phyloP scores from a whole-genome alignment of 2,797 vertebrate genomes.

The Phoebastria nigripes region DNA sequence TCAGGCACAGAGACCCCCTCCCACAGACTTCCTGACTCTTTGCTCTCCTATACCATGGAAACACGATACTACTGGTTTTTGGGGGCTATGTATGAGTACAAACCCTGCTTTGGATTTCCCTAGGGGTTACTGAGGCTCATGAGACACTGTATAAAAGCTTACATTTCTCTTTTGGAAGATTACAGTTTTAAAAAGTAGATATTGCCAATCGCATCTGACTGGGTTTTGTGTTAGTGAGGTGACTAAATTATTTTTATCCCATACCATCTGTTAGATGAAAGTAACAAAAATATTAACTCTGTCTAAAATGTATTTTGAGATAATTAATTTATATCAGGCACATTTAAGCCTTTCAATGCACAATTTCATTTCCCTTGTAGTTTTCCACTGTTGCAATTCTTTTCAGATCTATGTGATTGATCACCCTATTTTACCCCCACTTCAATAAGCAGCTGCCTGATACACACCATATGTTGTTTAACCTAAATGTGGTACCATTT shows the following conservation, averaged over 20 bases:
- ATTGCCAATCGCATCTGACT: neutral
- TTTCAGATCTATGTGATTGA: neutral
- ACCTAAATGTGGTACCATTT: neutral
- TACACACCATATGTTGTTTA: conserved; percentile 28
- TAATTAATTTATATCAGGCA: neutral
- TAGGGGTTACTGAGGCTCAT: neutral
- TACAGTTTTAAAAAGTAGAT: neutral
- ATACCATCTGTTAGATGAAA: conserved; percentile 32
- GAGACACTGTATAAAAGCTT: neutral
- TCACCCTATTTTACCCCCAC: neutral
- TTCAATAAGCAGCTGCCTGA: neutral
- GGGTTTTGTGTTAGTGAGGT: neutral
- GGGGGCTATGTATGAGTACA: neutral
- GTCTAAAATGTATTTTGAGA: neutral
- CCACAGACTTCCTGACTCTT: neutral
- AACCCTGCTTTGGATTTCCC: neutral
- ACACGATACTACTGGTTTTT: neutral
- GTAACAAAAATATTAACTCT: neutral
- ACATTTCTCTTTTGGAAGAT: neutral
- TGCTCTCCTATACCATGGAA: neutral
- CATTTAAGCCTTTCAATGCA: neutral
- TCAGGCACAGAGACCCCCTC: neutral
- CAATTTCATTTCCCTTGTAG: neutral
- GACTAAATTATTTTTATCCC: conserved; percentile 24
- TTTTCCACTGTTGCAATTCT: neutral